These are phyloP conservation scores for Centrocercus urophasianus DNA, from an alignment of 2,113 vertebrate genomes.

Conservation along the genomic window DNA sequence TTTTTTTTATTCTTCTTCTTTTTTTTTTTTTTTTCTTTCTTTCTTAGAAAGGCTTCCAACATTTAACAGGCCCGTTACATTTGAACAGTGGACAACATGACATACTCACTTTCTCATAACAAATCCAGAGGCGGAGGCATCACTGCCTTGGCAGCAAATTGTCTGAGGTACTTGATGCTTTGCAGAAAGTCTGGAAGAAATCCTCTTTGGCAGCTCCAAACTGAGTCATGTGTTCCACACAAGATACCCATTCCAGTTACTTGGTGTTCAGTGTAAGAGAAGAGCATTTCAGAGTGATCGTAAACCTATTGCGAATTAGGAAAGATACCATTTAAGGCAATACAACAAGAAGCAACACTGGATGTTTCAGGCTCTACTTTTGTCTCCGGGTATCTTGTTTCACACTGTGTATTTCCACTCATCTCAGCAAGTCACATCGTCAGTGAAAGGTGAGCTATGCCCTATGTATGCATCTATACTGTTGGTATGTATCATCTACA, in stretches of 20 bases:
- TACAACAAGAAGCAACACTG: neutral
- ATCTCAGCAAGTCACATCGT: neutral
- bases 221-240: neutral
- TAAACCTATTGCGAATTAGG: neutral
- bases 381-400: neutral
- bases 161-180: neutral
- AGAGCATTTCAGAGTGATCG: neutral
- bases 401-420: neutral
- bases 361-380: neutral
- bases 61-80: neutral
- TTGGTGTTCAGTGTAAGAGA: fast-evolving
- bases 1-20: neutral
- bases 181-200: conserved; percentile 41
- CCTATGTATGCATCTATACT: fast-evolving
- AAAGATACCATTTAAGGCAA: neutral
- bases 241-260: neutral
- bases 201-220: neutral
- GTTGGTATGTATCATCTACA: neutral
- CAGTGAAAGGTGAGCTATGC: neutral
- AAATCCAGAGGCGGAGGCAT: neutral
- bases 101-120: conserved; percentile 1
- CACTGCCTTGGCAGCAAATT: neutral
- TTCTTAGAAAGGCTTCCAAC: neutral
- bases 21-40: neutral
- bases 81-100: neutral